These are phyloP conservation scores for Urocynchramus pylzowi DNA, from an alignment of 2,113 vertebrate species.

Conservation along the genomic window DNA sequence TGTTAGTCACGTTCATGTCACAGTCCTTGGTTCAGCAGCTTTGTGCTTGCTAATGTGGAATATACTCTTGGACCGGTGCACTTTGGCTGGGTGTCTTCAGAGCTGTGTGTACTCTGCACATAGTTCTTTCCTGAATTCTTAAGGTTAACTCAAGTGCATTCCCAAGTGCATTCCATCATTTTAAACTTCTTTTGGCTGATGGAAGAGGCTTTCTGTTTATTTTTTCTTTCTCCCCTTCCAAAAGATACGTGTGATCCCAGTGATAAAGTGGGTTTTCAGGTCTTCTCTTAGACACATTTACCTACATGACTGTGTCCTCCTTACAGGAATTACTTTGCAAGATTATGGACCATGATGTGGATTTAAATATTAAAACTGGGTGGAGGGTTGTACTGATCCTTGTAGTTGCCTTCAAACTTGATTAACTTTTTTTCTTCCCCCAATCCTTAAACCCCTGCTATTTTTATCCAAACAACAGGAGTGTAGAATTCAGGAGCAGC, in stretches of 20 bases:
- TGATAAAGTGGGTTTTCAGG: constrained; percentile 23
- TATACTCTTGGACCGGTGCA: not conserved
- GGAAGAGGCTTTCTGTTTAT: not conserved
- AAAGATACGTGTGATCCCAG: not conserved
- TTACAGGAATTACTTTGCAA: not conserved
- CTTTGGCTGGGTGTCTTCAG: not conserved
- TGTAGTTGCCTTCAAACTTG: not conserved
- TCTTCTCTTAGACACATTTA: not conserved
- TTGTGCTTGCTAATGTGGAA: not conserved
- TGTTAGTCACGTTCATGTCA: not conserved
- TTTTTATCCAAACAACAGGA: not conserved
- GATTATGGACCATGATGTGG: not conserved
- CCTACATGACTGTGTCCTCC: not conserved
- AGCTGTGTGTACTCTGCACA: not conserved
- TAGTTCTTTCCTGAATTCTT: not conserved
- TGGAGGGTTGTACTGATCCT: not conserved
- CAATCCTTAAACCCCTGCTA: not conserved
- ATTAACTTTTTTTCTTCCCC: not conserved
- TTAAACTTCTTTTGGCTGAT: not conserved
- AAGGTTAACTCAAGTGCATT: not conserved
- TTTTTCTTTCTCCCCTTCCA: not conserved
- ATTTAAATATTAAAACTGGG: not conserved
- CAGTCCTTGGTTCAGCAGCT: not conserved
- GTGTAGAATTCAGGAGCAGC: not conserved
- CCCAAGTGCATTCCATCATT: not conserved